Conservation (phyloP, 2,888 invertebrate genomes). For the Cordylochernes scorpioides region DNA sequence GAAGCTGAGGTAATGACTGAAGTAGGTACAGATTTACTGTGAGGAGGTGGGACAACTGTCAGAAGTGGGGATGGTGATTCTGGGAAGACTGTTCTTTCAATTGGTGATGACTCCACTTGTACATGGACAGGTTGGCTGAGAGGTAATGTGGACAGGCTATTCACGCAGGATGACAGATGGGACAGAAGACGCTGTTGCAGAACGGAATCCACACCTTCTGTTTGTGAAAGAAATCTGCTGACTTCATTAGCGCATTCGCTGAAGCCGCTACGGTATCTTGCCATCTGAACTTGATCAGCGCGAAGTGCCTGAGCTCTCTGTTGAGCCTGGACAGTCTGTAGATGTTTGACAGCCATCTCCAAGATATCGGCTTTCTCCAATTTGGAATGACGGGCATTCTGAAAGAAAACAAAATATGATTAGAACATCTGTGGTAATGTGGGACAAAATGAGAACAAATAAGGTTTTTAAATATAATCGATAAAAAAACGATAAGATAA, state of each 20-base stretch:
- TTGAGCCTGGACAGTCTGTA: constrained; percentile 60
- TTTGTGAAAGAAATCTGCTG: constrained; percentile 30
- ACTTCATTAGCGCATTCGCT: constrained; percentile 65
- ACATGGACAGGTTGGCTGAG: constrained; percentile 9
- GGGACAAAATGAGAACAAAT: not conserved
- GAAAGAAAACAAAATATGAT: constrained; percentile 1
- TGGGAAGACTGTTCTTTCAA: constrained; percentile 25
- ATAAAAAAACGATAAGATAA: too few relatives aligned
- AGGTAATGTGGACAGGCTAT: constrained; percentile 21
- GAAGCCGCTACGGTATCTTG: constrained; percentile 63
- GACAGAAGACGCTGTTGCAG: constrained; percentile 43
- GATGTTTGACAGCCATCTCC: constrained; percentile 83
- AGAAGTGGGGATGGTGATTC: constrained; percentile 37
- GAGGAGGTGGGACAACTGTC: constrained; percentile 36
- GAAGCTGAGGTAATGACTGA: constrained; percentile 8
- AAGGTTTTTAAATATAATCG: too few relatives aligned
- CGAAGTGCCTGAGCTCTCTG: constrained; percentile 39
- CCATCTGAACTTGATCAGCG: too few relatives aligned
- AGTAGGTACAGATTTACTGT: constrained; percentile 8
- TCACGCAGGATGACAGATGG: constrained; percentile 42
- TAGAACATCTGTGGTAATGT: not conserved
- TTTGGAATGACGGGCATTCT: constrained; percentile 50
- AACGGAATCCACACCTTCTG: constrained; percentile 32
- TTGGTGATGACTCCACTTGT: constrained; percentile 4
- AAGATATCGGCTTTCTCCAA: constrained; percentile 85